These are phyloP conservation scores for Vimba vimba DNA, from an alignment of 2,113 vertebrate genomes.

Conservation along the genomic window DNA sequence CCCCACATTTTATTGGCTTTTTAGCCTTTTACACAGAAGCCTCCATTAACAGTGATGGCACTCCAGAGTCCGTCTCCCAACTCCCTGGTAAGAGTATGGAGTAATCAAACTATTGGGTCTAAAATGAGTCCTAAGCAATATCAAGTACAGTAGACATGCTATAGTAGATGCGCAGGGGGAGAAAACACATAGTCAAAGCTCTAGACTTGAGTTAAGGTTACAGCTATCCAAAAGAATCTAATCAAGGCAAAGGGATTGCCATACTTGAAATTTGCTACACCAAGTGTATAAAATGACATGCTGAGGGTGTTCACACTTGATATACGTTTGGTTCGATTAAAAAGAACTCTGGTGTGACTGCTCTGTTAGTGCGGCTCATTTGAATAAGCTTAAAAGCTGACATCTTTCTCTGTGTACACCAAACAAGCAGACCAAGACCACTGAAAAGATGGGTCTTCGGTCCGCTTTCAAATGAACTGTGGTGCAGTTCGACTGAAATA, in stretches of 20 bases:
- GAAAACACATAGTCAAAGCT: not conserved
- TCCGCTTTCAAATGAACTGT: no score
- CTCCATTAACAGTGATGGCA: slow-evolving; percentile 84
- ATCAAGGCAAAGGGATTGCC: not conserved
- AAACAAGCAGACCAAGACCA: no score
- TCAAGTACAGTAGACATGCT: slow-evolving; percentile 6
- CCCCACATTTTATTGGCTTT: slow-evolving; percentile 82
- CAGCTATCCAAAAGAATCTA: not conserved
- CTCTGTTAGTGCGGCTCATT: no score
- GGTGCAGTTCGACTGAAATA: no score
- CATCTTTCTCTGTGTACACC: no score
- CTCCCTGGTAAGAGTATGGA: slow-evolving; percentile 76
- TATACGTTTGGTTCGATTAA: no score
- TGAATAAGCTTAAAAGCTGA: no score
- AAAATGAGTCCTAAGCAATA: slow-evolving; percentile 49
- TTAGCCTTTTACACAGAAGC: slow-evolving; percentile 79
- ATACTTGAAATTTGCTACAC: not conserved
- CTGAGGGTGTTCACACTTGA: no score
- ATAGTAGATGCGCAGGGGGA: slow-evolving; percentile 26
- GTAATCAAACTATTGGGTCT: slow-evolving; percentile 52
- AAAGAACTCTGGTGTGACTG: no score
- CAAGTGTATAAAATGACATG: not conserved
- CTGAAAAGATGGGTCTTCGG: no score
- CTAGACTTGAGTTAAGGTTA: not conserved
- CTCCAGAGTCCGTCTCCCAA: slow-evolving; percentile 80